phyloP scores from a whole-genome alignment of 2,888 invertebrate species.

The Pomacea canaliculata region DNA sequence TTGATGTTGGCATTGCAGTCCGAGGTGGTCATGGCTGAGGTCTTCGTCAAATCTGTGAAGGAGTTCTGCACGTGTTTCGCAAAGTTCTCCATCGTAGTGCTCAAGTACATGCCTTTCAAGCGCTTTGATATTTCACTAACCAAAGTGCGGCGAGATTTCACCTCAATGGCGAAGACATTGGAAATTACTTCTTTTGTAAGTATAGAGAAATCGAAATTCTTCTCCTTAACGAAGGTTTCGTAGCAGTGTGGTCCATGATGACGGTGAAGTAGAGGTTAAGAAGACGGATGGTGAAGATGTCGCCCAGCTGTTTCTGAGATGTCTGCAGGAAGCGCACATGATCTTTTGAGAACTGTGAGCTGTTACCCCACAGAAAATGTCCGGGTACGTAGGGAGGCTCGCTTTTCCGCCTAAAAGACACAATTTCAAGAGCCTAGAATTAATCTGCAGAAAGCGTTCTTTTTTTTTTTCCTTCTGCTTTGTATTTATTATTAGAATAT shows the following conservation, averaged over 20 bases:
- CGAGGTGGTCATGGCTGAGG: background rate
- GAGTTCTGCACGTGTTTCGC: slow-evolving; percentile 55
- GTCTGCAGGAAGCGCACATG: slow-evolving; percentile 67
- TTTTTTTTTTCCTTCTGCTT: too few relatives aligned
- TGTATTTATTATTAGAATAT: too few relatives aligned
- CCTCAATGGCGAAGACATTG: slow-evolving; percentile 68
- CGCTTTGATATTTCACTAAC: slow-evolving; percentile 66
- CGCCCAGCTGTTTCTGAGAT: slow-evolving; percentile 59
- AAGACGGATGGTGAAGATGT: slow-evolving; percentile 68
- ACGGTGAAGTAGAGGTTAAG: slow-evolving; percentile 67
- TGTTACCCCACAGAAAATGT: slow-evolving; percentile 65
- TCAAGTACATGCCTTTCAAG: slow-evolving; percentile 61
- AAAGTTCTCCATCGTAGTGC: slow-evolving; percentile 57
- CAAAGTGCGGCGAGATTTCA: slow-evolving; percentile 65
- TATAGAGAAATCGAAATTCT: slow-evolving; percentile 68
- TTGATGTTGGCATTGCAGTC: slow-evolving; percentile 9
- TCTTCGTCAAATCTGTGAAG: slow-evolving; percentile 36
- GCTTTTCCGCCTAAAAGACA: slow-evolving; percentile 54
- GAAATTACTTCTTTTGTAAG: slow-evolving; percentile 68
- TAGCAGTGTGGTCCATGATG: slow-evolving; percentile 66
- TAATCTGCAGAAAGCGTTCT: too few relatives aligned
- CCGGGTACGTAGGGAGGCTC: slow-evolving; percentile 66
- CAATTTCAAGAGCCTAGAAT: too few relatives aligned
- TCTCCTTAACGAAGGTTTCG: slow-evolving; percentile 63
- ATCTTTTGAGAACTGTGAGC: slow-evolving; percentile 60